Evolutionary conservation across 2,113 vertebrate species (phyloP).

Genomic region (Physeter macrocephalus): DNA sequence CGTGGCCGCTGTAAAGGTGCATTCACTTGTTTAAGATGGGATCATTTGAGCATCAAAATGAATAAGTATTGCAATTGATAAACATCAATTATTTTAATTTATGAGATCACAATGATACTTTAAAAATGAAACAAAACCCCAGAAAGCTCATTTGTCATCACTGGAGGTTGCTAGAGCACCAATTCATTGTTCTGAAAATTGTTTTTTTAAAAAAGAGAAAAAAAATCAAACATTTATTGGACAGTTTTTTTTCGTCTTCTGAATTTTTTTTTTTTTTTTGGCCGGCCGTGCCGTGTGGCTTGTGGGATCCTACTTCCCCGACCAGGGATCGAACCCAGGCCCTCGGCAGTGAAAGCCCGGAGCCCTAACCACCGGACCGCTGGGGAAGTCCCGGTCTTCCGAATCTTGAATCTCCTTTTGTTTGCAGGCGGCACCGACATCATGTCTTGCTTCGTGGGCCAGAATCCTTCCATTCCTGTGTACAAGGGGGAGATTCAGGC

Average conservation of each 20-base stretch:
- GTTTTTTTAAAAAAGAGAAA: not conserved
- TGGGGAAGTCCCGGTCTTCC: not conserved
- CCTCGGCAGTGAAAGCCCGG: too few relatives aligned
- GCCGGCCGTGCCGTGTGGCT: fast-evolving
- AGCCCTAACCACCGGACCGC: too few relatives aligned
- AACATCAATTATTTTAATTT: not conserved
- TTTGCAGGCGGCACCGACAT: slow-evolving; percentile 95
- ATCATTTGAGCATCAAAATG: not conserved
- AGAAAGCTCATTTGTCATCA: not conserved
- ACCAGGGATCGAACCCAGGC: too few relatives aligned
- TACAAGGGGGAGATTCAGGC: slow-evolving; percentile 96
- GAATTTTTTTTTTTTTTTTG: not conserved
- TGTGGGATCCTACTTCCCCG: too few relatives aligned
- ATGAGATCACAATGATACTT: not conserved
- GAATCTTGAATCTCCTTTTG: not conserved
- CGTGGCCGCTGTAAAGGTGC: too few relatives aligned
- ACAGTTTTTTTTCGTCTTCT: too few relatives aligned
- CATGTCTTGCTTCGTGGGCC: slow-evolving; percentile 96
- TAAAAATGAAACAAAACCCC: not conserved
- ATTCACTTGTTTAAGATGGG: not conserved
- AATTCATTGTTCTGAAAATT: not conserved
- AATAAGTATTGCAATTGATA: not conserved
- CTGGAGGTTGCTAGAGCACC: not conserved
- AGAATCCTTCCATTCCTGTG: slow-evolving; percentile 91
- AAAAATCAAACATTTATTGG: not conserved